These are phyloP conservation scores for Orthonyx spaldingii DNA, from an alignment of 2,113 vertebrate genomes.

Conservation along the genomic window DNA sequence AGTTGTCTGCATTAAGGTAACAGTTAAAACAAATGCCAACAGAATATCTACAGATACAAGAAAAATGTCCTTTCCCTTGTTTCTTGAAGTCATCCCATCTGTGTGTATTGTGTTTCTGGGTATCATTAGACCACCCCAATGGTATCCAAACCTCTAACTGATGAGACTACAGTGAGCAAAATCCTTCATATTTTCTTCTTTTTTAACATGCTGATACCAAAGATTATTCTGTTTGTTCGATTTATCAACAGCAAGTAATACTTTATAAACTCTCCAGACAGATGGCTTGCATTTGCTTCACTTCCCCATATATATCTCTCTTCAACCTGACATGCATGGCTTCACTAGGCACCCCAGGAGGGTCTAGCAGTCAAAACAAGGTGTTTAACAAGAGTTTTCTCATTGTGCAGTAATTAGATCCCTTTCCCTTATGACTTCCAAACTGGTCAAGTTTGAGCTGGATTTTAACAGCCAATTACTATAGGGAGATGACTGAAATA, in stretches of 20 bases:
- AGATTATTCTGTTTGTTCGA: neutral
- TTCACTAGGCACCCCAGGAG: neutral
- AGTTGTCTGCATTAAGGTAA: neutral
- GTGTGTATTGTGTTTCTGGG: neutral
- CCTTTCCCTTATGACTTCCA: neutral
- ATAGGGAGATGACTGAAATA: neutral
- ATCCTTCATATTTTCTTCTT: neutral
- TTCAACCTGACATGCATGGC: neutral
- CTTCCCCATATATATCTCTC: neutral
- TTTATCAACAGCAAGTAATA: neutral
- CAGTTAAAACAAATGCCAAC: neutral
- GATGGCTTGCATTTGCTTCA: neutral
- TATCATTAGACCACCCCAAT: neutral
- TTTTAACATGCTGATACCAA: neutral
- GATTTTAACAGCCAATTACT: neutral
- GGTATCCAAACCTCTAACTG: neutral
- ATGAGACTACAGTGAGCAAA: neutral
- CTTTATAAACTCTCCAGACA: conserved; percentile 1
- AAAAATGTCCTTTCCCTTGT: neutral
- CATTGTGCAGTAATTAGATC: neutral
- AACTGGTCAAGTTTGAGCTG: neutral
- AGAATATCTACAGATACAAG: neutral
- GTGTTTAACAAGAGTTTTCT: conserved; percentile 1
- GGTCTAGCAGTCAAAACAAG: neutral
- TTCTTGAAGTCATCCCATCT: neutral